Evolutionary conservation across 2,888 invertebrate species (phyloP), one percentile per base, ranked within the genome.

Genomic region (Theretra japonica): DNA sequence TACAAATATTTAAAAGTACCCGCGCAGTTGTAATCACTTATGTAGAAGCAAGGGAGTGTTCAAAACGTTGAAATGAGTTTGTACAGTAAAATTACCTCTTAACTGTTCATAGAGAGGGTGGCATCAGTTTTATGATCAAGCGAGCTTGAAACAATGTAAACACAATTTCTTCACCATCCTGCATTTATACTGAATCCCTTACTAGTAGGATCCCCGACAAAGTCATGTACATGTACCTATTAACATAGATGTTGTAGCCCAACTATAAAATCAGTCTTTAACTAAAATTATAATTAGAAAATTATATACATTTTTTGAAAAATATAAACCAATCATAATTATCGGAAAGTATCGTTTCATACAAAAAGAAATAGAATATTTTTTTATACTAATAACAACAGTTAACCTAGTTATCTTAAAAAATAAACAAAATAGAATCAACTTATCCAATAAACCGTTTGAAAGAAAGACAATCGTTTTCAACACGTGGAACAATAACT

Each of bases 91-190:
- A 62, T 21, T 62, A 33, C n/a, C 60, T 21, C 8, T 62, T 33
- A 21, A 33, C n/a, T 62, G 62, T 25, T 17, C n/a, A 17, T 28
- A 19, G 28, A 59, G 59, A 60, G 19, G 17, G 25, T 50, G 58
- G 25, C 41, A 59, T 70, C 58, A 59, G 25, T 59, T 70, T 70
- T 70, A 48, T 50, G 48, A 60, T 48, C 28, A 70, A 41, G 19
- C 50, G 59, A 50, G 48, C 59, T 28, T 48, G 50, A 59, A n/a
- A 59, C 48, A 48, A 28, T 50, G 48, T 50, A 50, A 62, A 60
- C 70, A 70, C 19, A 50, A 28, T 48, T 70, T 50, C 28, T 70
- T 70, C 8, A 50, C 62, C n/a, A 11, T n/a, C 11, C 8, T 19
- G 21, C 33, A 8, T 62, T 41, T 41, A 41, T n/a, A n/a, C n/a